Conservation (phyloP, 2,888 invertebrate species). For the Machimus rusticus region DNA sequence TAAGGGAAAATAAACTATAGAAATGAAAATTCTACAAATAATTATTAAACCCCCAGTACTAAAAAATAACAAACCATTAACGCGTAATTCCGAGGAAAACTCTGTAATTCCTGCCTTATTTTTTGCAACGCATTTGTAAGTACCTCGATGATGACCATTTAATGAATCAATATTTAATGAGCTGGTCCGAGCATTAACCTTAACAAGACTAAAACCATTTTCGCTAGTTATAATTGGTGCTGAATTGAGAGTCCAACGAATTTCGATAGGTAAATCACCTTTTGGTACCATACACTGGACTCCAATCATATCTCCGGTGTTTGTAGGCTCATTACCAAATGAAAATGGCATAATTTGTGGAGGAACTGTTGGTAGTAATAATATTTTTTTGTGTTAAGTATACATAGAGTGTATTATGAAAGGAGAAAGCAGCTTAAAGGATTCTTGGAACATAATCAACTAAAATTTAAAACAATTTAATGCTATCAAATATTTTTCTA, state of each 20-base stretch:
- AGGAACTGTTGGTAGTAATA: slow-evolving; percentile 59
- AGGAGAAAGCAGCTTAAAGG: not conserved
- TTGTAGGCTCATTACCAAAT: slow-evolving; percentile 75
- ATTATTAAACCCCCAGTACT: not conserved
- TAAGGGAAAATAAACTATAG: slow-evolving; percentile 8
- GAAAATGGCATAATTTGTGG: slow-evolving; percentile 76
- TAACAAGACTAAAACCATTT: slow-evolving; percentile 60
- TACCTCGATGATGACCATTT: slow-evolving; percentile 67
- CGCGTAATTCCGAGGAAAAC: slow-evolving; percentile 66
- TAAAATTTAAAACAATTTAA: not conserved
- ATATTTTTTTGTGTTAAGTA: not conserved
- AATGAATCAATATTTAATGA: slow-evolving; percentile 65
- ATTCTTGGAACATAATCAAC: not conserved
- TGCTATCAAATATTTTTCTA: slow-evolving; percentile 36
- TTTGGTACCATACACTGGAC: slow-evolving; percentile 71
- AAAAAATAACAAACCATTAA: slow-evolving; percentile 62
- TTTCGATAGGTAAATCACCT: slow-evolving; percentile 77
- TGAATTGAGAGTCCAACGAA: slow-evolving; percentile 75
- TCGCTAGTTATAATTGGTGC: slow-evolving; percentile 58
- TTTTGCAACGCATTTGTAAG: slow-evolving; percentile 75
- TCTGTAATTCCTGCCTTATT: slow-evolving; percentile 72
- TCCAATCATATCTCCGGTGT: slow-evolving; percentile 72
- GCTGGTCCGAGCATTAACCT: slow-evolving; percentile 64
- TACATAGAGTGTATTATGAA: not conserved
- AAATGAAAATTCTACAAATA: not conserved